phyloP scores from a whole-genome alignment of 2,113 vertebrate species.

The Cyanoderma ruficeps region DNA sequence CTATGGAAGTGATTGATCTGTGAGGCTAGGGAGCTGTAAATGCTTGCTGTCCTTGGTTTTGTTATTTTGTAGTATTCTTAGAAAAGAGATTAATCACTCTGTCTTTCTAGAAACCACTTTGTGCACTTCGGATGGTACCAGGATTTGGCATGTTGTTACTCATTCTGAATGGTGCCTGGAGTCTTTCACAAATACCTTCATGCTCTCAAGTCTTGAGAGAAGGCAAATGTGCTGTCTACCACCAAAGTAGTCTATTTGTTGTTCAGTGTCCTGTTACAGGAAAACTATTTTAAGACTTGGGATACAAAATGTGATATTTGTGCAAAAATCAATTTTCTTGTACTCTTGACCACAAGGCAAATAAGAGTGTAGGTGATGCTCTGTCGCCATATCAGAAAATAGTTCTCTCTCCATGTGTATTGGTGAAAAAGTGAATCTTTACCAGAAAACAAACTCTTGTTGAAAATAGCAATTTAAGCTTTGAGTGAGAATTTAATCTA shows the following conservation, averaged over 20 bases:
- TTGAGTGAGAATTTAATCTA: neutral
- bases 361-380: neutral
- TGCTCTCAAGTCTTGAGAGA: neutral
- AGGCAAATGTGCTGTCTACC: neutral
- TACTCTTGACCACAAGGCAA: neutral
- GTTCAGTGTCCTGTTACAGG: neutral
- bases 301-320: neutral
- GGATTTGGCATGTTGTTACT: neutral
- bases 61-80: neutral
- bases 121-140: neutral
- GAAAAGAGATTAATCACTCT: neutral
- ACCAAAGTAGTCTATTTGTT: neutral
- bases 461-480: neutral
- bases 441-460: neutral
- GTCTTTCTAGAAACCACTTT: neutral
- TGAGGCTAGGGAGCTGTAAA: neutral
- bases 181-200: neutral
- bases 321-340: neutral
- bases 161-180: neutral
- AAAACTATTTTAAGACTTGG: neutral
- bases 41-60: neutral
- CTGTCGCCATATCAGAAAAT: neutral
- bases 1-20: neutral
- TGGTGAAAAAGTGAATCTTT: neutral
- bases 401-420: neutral